A percentile compares a stretch with the other conserved stretches of the same genome.
Evolutionary conservation across 2,797 vertebrate species (phyloP).

Genomic region (Anolis apletophallus): DNA sequence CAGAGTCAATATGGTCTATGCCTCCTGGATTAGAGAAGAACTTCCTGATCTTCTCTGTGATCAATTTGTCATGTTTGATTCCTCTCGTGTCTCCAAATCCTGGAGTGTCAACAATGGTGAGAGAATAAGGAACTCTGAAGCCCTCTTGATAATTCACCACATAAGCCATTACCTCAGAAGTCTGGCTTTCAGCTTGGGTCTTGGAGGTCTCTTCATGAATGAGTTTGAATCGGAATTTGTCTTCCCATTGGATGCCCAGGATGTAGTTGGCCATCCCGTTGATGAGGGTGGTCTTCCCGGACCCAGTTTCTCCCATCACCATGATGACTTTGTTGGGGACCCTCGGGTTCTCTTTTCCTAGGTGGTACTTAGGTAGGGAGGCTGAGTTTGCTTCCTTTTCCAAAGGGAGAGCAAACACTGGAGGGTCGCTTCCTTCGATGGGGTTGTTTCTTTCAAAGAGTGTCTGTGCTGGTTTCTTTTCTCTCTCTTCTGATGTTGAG

Average conservation of each 20-base stretch:
- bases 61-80: slow-evolving; percentile 5
- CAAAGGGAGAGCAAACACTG: slow-evolving; percentile 11
- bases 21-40: slow-evolving; percentile 17
- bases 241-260: slow-evolving; percentile 22
- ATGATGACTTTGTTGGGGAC: slow-evolving; percentile 37
- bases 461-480: too few relatives aligned
- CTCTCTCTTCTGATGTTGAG: too few relatives aligned
- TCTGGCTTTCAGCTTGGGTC: slow-evolving; percentile 40
- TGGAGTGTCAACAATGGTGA: slow-evolving; percentile 66
- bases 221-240: slow-evolving; percentile 37
- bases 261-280: slow-evolving; percentile 36
- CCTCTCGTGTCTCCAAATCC: slow-evolving; percentile 53
- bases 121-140: slow-evolving; percentile 41
- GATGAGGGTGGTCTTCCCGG: slow-evolving; percentile 47
- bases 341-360: background rate
- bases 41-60: slow-evolving; percentile 12
- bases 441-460: background rate
- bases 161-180: slow-evolving; percentile 21
- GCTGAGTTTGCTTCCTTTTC: rapidly evolving
- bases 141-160: background rate
- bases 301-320: slow-evolving; percentile 37
- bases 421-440: background rate
- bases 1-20: slow-evolving; percentile 17
- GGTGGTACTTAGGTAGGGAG: background rate
- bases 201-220: background rate